Evolutionary conservation across 2,888 invertebrate species (phyloP), one percentile per base, ranked within the genome.

Genomic region (Mantis religiosa): DNA sequence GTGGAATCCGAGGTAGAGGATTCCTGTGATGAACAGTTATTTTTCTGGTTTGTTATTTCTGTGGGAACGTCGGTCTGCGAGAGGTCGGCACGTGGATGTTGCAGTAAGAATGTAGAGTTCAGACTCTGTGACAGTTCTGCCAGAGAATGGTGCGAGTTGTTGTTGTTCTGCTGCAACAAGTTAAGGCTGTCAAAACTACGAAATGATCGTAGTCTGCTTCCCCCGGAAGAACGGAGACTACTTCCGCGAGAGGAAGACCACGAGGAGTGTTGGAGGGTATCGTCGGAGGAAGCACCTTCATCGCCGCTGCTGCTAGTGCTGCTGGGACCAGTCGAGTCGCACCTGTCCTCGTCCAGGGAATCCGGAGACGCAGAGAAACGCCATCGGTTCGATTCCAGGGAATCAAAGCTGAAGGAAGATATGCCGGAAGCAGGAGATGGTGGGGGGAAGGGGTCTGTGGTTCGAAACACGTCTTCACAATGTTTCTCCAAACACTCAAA

Each of bases 401-500:
- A 90, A 83, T 90, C 90, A 88, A 89, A 90, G 41, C 89, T 89
- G 89, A 90, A 91, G 20, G 90, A 90, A 1, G 91, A 90, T 41
- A 83, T 84, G 28, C 84, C 82, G n/a, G 89, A 84, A 15, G 89
- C 89, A 87, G 90, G 91, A 88, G 91, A 91, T 9, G 91, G 91
- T 15, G 91, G 91, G 28, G 90, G 90, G 20, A 91, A 90, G 15
- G 71, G 84, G n/a, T 54, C 82, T 20, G 28, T 84, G 9, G 91
- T 91, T 91, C 92, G 92, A 91, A 93, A 93, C 86, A 93, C 93
- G 87, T 91, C 93, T 91, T 95, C 95, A 91, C 96, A 94, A 91
- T 96, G 96, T 84, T 95, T 95, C 92, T 97, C 97, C 90, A 97
- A 94, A 7, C 96, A 97, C 93, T 97, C 97, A 93, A 98, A 98